phyloP scores from a whole-genome alignment of 2,888 invertebrate species.

The Pristionchus entomophagus region DNA sequence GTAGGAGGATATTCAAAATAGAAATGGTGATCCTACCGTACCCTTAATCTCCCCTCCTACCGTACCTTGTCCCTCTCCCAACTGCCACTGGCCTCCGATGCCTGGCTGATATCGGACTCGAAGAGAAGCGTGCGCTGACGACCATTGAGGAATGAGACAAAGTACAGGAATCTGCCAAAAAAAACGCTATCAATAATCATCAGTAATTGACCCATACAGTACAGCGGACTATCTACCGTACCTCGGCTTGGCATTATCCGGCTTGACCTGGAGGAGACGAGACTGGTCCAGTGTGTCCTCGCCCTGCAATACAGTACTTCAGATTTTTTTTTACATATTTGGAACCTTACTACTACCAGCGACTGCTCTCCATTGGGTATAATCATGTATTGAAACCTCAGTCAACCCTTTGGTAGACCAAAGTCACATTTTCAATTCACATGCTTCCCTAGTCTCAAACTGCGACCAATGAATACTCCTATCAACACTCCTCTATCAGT shows the following conservation, averaged over 20 bases:
- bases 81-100: conserved; percentile 82
- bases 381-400: not conserved
- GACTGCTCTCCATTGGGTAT: not conserved
- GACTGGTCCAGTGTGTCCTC: conserved; percentile 68
- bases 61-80: conserved; percentile 63
- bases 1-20: too few species aligned
- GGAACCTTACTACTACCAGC: too few species aligned
- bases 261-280: conserved; percentile 56
- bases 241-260: conserved; percentile 52
- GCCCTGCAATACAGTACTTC: conserved; percentile 18
- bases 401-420: not conserved
- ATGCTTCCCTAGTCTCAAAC: not conserved
- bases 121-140: conserved; percentile 92
- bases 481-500: too few species aligned
- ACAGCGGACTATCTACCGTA: not conserved
- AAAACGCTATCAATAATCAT: not conserved
- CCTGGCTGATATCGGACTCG: conserved; percentile 85
- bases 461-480: too few species aligned
- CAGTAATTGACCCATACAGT: not conserved
- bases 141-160: conserved; percentile 94
- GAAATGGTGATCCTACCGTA: not conserved
- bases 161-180: conserved; percentile 78
- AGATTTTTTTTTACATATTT: not conserved
- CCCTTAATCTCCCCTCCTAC: not conserved
- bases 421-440: not conserved